Conservation (phyloP, 2,888 invertebrate species). For the Leptopilina myrica region DNA sequence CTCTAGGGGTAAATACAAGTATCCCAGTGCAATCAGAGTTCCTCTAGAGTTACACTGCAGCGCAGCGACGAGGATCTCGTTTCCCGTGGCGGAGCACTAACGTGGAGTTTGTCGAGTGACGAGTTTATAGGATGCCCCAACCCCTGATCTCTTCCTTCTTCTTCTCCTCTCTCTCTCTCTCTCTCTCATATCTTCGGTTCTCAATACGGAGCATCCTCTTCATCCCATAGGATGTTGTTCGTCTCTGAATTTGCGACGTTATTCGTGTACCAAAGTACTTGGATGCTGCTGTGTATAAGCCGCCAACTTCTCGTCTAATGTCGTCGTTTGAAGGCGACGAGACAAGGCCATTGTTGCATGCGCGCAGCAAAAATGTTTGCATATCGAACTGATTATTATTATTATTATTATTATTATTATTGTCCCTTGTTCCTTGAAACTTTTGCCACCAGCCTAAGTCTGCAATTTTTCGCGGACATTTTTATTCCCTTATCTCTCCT, state of each 20-base stretch:
- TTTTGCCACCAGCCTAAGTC: slow-evolving; percentile 17
- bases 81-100: slow-evolving; percentile 33
- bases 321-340: too few species aligned
- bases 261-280: slow-evolving; percentile 44
- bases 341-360: too few species aligned
- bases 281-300: slow-evolving; percentile 41
- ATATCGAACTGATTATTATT: too few species aligned
- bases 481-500: not conserved
- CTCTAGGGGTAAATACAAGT: slow-evolving; percentile 43
- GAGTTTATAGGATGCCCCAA: slow-evolving; percentile 35
- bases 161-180: not conserved
- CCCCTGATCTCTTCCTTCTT: not conserved
- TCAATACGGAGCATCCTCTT: slow-evolving; percentile 41
- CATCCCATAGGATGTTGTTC: slow-evolving; percentile 44
- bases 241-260: slow-evolving; percentile 40
- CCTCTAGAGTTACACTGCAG: slow-evolving; percentile 61
- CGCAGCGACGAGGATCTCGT: slow-evolving; percentile 44
- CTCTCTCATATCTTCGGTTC: not conserved
- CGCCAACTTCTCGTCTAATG: slow-evolving; percentile 42
- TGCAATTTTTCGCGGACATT: slow-evolving; percentile 40
- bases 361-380: too few species aligned
- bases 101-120: slow-evolving; percentile 44
- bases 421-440: too few species aligned
- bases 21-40: slow-evolving; percentile 69
- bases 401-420: too few species aligned